A percentile compares a stretch with the other conserved stretches of the same genome.
Conservation (phyloP, 2,888 invertebrate species). For the Lepidocyrtoides sp. region DNA sequence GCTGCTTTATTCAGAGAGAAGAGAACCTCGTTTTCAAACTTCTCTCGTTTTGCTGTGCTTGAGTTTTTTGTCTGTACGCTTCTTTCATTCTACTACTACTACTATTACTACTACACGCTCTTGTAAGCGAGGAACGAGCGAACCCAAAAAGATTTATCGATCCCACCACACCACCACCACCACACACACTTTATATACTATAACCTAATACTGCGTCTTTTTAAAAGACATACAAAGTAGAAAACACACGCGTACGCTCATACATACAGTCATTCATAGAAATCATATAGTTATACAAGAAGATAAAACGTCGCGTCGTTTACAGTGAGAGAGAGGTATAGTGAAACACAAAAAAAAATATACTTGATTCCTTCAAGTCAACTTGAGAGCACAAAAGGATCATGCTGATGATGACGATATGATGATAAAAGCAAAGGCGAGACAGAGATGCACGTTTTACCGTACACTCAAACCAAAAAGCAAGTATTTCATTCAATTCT, state of each 20-base stretch:
- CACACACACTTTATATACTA: neutral
- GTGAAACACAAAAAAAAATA: neutral
- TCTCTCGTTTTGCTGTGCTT: constrained; percentile 59
- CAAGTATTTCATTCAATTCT: constrained; percentile 62
- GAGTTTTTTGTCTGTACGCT: constrained; percentile 38
- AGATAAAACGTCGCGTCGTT: neutral
- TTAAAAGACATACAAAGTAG: neutral
- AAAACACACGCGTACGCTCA: constrained; percentile 67
- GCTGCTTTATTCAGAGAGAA: constrained; percentile 51
- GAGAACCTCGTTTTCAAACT: constrained; percentile 69
- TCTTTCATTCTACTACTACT: constrained; percentile 30
- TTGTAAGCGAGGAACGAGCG: constrained; percentile 67
- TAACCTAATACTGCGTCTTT: constrained; percentile 35
- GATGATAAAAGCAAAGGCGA: constrained; percentile 47
- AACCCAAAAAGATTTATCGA: constrained; percentile 80
- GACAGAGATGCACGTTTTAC: constrained; percentile 34
- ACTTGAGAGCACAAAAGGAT: constrained; percentile 54
- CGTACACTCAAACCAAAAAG: constrained; percentile 49
- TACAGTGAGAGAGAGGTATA: neutral
- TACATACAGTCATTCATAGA: constrained; percentile 11
- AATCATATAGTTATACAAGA: constrained; percentile 20
- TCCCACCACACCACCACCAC: constrained; percentile 70
- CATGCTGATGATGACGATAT: constrained; percentile 16
- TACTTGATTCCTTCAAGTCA: constrained; percentile 56
- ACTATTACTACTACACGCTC: no score